phyloP scores from a whole-genome alignment of 2,797 vertebrate genomes.

The Paguma larvata region DNA sequence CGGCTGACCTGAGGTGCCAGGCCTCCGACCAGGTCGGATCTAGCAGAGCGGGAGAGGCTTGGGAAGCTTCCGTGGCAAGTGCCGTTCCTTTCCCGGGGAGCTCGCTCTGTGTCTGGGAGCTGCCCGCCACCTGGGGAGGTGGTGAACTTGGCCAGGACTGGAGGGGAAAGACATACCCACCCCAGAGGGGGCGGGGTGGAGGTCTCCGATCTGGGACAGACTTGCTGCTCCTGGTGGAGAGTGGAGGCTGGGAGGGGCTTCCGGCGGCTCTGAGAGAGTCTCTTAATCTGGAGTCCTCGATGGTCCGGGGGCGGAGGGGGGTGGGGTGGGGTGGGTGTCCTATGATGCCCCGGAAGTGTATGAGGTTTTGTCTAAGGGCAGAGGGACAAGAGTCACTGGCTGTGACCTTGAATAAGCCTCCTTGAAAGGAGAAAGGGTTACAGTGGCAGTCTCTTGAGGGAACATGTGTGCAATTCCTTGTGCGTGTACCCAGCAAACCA shows the following conservation, averaged over 20 bases:
- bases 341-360: background rate
- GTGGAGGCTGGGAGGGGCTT: background rate
- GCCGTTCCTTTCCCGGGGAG: background rate
- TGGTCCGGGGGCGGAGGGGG: background rate
- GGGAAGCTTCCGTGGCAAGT: background rate
- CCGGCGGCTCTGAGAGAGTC: background rate
- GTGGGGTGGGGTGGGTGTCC: too few relatives aligned
- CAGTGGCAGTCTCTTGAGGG: background rate
- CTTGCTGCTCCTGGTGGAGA: background rate
- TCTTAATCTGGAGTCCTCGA: background rate
- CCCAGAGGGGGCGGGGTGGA: background rate
- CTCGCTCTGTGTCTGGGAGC: background rate
- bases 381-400: background rate
- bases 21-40: background rate
- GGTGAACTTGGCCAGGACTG: background rate
- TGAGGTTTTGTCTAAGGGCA: background rate
- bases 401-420: background rate
- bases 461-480: background rate
- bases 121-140: background rate
- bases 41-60: background rate
- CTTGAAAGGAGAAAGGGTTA: background rate
- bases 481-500: fast-evolving
- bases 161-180: background rate
- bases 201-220: background rate
- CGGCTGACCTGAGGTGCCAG: background rate